These are phyloP conservation scores for Halichoerus grypus DNA, from an alignment of 2,113 vertebrate species.

Conservation along the genomic window DNA sequence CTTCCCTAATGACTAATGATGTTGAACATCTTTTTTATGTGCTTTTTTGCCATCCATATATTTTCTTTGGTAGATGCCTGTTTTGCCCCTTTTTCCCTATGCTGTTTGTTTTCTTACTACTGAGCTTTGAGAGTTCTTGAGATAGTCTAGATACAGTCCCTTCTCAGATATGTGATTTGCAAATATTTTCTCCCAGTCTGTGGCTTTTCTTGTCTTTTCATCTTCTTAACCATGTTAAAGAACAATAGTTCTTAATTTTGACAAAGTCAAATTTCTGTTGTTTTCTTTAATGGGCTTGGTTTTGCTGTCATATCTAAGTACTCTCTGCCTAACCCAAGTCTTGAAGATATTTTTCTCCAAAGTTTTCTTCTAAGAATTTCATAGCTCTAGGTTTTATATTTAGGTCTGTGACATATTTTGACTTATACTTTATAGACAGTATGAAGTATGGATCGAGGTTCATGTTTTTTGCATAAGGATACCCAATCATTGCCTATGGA, in stretches of 20 bases:
- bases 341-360: slow-evolving; percentile 25
- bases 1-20: slow-evolving; percentile 18
- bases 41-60: slow-evolving; percentile 6
- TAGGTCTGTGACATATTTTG: slow-evolving; percentile 7
- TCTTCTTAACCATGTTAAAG: slow-evolving; percentile 3
- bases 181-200: slow-evolving; percentile 34
- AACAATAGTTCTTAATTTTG: slow-evolving; percentile 43
- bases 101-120: neutral
- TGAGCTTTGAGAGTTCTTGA: slow-evolving; percentile 3
- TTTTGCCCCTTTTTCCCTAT: slow-evolving; percentile 31
- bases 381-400: slow-evolving; percentile 36
- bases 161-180: slow-evolving; percentile 33
- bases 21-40: slow-evolving; percentile 43
- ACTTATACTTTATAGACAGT: slow-evolving; percentile 9
- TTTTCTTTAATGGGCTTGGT: slow-evolving; percentile 49
- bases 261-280: slow-evolving; percentile 13
- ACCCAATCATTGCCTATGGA: neutral
- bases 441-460: neutral
- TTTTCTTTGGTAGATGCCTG: neutral
- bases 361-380: slow-evolving; percentile 10
- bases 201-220: slow-evolving; percentile 18
- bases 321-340: neutral
- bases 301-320: slow-evolving; percentile 1
- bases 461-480: slow-evolving; percentile 4
- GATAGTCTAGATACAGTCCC: neutral